Base-by-base conservation (phyloP, 2,888 invertebrate genomes). In the Caenorhabditis sp. region DNA sequence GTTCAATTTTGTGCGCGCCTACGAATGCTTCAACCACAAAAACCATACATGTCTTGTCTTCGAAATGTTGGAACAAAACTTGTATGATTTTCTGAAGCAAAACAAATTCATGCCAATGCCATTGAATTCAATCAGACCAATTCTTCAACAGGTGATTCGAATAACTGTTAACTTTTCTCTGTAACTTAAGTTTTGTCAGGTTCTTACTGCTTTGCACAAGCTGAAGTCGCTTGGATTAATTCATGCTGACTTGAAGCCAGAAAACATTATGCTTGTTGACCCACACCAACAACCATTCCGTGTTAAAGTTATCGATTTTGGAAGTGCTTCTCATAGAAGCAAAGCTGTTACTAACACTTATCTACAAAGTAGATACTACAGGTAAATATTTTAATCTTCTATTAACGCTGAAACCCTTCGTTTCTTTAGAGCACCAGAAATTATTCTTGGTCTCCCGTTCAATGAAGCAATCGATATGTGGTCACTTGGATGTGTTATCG, bases 381-480 rank as follows among this genome's bases (percentile, higher is more conserved):
- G 97, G 90, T 90, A 66, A 49, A 21, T 59, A 20, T 17, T 0
- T 54, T 8, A 20, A 25, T 52, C 14, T 23, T n/a, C 50, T 26
- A 14, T 27, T 4, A 59, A 53, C 27, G 21, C 4, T 52, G 31
- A 17, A 53, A 52, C 5, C 4, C 21, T 31, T 31, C 31, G 21
- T 23, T 59, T 27, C 83, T 84, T 53, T 77, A 88, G 88, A 83
- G 95, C 96, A 43, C 96, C 96, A 1, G 96, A 96, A 90, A 96
- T 96, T 87, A 96, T 97, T 88, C 91, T 96, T 87, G 99, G 99
- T 25, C 91, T 99, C 85, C 97, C 97, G 75, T 99, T 99, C 91
- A 96, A 96, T 90, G 99, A 99, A 90, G 95, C 97, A 17, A 99
- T 99, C 86, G 99, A 99, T 90, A 99, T 99, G 97, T 99, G 99